Conservation (phyloP, 1,140 invertebrate genomes). For the Micrasema minimum region DNA sequence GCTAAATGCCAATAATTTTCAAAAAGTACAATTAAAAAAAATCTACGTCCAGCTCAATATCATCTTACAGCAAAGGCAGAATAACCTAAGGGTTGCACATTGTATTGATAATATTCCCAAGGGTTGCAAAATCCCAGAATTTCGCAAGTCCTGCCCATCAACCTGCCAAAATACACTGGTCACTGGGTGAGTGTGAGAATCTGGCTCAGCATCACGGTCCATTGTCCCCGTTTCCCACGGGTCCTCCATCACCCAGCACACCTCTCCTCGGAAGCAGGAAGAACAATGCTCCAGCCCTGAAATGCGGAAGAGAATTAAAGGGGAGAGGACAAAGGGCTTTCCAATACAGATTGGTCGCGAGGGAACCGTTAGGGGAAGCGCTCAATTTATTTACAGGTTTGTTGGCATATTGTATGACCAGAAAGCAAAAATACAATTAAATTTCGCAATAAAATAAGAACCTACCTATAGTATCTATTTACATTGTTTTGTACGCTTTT, state of each 20-base stretch:
- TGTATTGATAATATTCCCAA: neutral
- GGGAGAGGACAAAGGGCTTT: constrained; percentile 43
- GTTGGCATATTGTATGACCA: constrained; percentile 33
- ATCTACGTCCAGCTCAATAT: too few relatives aligned
- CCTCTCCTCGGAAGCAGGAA: neutral
- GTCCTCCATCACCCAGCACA: constrained; percentile 16
- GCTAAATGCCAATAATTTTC: too few relatives aligned
- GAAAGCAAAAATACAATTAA: constrained; percentile 35
- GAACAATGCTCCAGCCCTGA: constrained; percentile 35
- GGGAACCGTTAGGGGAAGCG: neutral
- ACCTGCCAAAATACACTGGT: constrained; percentile 37
- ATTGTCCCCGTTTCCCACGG: constrained; percentile 50
- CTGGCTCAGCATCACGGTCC: constrained; percentile 11
- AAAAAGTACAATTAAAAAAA: too few relatives aligned
- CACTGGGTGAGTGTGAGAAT: constrained; percentile 46
- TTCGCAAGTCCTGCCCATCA: constrained; percentile 19
- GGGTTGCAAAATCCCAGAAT: constrained; percentile 3
- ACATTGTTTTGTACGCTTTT: too few relatives aligned
- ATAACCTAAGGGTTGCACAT: neutral
- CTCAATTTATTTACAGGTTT: constrained; percentile 37
- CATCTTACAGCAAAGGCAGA: neutral
- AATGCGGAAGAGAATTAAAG: constrained; percentile 45
- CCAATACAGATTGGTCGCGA: constrained; percentile 31
- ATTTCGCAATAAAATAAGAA: too few relatives aligned
- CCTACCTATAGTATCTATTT: too few relatives aligned